phyloP scores from a whole-genome alignment of 2,888 invertebrate genomes.

The Diachrysia chrysitis region DNA sequence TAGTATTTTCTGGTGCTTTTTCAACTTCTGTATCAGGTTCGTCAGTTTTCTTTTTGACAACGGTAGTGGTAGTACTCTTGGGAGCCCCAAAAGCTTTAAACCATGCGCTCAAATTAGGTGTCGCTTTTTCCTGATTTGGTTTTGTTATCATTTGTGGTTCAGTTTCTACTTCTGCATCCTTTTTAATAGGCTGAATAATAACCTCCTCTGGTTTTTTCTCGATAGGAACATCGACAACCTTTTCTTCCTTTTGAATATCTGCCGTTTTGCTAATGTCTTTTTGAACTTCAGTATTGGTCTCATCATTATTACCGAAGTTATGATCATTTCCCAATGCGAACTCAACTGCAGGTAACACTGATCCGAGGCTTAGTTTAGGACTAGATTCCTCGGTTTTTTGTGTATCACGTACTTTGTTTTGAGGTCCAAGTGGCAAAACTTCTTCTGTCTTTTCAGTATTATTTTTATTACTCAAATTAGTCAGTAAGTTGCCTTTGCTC shows the following conservation, averaged over 20 bases:
- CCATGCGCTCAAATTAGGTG: conserved; percentile 97
- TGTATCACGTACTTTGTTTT: conserved; percentile 89
- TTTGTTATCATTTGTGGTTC: conserved; percentile 75
- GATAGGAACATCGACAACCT: conserved; percentile 57
- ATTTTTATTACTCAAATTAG: conserved; percentile 90
- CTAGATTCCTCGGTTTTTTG: conserved; percentile 91
- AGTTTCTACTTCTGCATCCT: conserved; percentile 83
- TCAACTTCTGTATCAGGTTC: conserved; percentile 83
- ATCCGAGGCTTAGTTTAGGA: conserved; percentile 95
- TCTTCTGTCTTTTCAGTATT: conserved; percentile 89
- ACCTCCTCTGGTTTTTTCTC: conserved; percentile 70
- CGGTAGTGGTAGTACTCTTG: conserved; percentile 89
- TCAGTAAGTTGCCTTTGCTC: conserved; percentile 95
- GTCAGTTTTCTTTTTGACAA: conserved; percentile 90
- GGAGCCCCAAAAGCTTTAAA: conserved; percentile 97
- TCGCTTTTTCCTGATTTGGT: conserved; percentile 91
- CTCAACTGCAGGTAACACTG: conserved; percentile 93
- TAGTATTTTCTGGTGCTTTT: conserved; percentile 72
- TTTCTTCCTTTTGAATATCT: conserved; percentile 60
- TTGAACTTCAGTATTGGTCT: conserved; percentile 53
- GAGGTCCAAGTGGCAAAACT: conserved; percentile 84
- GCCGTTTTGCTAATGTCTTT: conserved; percentile 54
- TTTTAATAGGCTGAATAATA: conserved; percentile 70
- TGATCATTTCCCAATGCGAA: conserved; percentile 91
- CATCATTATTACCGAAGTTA: conserved; percentile 86